Conservation (phyloP, 2,797 vertebrate genomes). For the Microtus agrestis region DNA sequence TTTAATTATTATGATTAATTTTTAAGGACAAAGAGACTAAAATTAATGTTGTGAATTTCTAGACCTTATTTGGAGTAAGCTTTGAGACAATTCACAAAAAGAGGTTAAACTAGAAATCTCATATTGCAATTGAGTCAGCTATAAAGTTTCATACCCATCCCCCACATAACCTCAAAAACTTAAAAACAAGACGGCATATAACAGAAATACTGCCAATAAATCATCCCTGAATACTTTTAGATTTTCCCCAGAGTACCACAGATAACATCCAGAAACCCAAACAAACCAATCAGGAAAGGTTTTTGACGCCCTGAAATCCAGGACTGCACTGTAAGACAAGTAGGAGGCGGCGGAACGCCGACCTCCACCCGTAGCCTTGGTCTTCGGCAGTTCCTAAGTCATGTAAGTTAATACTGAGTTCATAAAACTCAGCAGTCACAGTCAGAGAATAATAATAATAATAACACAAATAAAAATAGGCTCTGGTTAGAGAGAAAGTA, state of each 20-base stretch:
- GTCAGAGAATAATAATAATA: slow-evolving; percentile 70
- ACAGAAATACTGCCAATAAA: slow-evolving; percentile 86
- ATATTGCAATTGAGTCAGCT: slow-evolving; percentile 80
- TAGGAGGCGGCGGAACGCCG: not conserved
- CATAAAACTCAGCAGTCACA: slow-evolving; percentile 62
- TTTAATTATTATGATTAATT: slow-evolving; percentile 5
- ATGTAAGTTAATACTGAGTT: not conserved
- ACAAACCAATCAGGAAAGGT: slow-evolving; percentile 74
- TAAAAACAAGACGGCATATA: slow-evolving; percentile 80
- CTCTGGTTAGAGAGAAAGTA: slow-evolving; percentile 61
- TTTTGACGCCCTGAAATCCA: slow-evolving; percentile 68
- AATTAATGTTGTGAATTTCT: slow-evolving; percentile 73
- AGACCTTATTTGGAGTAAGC: slow-evolving; percentile 75
- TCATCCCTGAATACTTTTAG: slow-evolving; percentile 79
- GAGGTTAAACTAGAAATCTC: slow-evolving; percentile 75
- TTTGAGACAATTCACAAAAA: slow-evolving; percentile 74
- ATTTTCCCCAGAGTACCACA: slow-evolving; percentile 80
- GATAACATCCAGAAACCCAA: slow-evolving; percentile 85
- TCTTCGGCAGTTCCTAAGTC: slow-evolving; percentile 14
- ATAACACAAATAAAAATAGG: slow-evolving; percentile 75
- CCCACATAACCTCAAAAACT: slow-evolving; percentile 76
- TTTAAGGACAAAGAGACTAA: slow-evolving; percentile 74
- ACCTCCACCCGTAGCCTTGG: not conserved
- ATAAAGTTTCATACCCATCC: slow-evolving; percentile 74
- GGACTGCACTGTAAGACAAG: slow-evolving; percentile 29